A percentile compares a stretch with the other conserved stretches of the same genome.
These are phyloP conservation scores for Tychaedon coryphoeus DNA, from an alignment of 2,113 vertebrate species.

Conservation along the genomic window DNA sequence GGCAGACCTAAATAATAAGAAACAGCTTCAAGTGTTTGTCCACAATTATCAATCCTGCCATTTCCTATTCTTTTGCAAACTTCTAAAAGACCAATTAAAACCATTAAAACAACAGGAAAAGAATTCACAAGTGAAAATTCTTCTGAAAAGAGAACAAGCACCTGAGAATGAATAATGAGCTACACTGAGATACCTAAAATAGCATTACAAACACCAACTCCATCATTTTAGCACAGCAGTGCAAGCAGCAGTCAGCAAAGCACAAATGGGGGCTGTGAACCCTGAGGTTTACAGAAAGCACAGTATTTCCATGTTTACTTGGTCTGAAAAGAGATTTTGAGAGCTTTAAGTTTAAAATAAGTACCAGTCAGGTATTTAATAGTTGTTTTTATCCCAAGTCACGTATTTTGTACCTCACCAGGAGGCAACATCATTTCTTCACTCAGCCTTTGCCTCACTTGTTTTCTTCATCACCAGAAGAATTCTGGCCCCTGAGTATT, in stretches of 20 bases:
- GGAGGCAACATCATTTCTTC: not conserved
- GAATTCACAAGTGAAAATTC: not conserved
- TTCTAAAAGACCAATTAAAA: not conserved
- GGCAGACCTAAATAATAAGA: not conserved
- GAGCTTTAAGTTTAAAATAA: not conserved
- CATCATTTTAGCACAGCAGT: not conserved
- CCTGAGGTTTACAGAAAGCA: not conserved
- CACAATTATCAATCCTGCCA: not conserved
- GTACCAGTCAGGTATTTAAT: not conserved
- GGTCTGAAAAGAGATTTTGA: not conserved
- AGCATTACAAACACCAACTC: not conserved
- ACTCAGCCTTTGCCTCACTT: not conserved
- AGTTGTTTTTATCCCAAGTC: not conserved
- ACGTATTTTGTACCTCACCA: not conserved
- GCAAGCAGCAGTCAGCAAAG: not conserved
- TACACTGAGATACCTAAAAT: not conserved
- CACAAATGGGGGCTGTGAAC: not conserved
- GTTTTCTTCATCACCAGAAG: not conserved
- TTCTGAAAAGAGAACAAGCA: not conserved
- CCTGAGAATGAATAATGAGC: not conserved
- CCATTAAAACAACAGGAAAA: not conserved
- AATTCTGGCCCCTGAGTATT: not conserved
- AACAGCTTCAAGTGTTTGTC: accelerated
- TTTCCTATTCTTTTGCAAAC: not conserved
- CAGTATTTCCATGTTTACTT: not conserved